A percentile compares a stretch with the other conserved stretches of the same genome.
phyloP scores from a whole-genome alignment of 2,888 invertebrate species.

The Chrysotoxum bicinctum region DNA sequence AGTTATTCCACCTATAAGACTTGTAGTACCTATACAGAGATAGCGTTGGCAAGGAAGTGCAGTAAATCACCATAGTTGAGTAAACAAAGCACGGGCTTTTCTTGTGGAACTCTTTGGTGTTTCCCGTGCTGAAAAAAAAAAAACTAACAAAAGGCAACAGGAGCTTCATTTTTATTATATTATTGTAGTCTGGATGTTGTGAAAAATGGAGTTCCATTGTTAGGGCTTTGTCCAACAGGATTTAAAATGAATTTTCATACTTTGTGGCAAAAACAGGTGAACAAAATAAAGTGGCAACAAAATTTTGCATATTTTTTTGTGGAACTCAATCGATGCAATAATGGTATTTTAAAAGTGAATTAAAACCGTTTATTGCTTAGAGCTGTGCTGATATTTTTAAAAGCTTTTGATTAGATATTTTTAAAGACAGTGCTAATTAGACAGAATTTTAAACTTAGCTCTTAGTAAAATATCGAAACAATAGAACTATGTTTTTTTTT shows the following conservation, averaged over 20 bases:
- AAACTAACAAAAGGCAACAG: conserved; percentile 16
- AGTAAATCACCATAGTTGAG: conserved; percentile 20
- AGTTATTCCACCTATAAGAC: neutral
- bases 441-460: too few relatives aligned
- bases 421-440: too few relatives aligned
- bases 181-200: neutral
- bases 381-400: too few relatives aligned
- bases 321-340: too few relatives aligned
- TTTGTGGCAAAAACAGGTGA: neutral
- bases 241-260: neutral
- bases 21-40: neutral
- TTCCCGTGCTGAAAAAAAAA: neutral
- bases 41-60: neutral
- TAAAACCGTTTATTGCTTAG: too few relatives aligned
- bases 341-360: too few relatives aligned
- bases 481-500: too few relatives aligned
- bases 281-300: neutral
- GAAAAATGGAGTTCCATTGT: neutral
- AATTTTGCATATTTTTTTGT: neutral
- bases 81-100: conserved; percentile 16
- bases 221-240: neutral
- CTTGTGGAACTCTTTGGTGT: neutral
- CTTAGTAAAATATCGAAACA: too few relatives aligned
- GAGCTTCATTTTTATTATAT: neutral
- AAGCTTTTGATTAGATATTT: too few relatives aligned